Evolutionary conservation across 1,140 invertebrate species (phyloP).

Genomic region (Muscidifurax raptorellus): DNA sequence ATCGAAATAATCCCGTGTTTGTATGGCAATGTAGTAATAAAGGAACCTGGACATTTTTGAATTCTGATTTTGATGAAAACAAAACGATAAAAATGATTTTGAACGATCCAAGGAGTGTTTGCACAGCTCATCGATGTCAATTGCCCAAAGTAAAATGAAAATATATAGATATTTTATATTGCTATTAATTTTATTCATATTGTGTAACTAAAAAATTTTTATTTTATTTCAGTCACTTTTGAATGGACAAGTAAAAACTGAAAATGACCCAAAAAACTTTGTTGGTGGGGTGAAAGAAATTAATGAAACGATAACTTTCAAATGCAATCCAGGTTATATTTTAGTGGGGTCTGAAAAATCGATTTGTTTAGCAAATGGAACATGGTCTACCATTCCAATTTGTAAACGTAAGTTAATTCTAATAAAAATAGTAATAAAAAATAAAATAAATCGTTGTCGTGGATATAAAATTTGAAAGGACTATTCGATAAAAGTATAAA

Average conservation of each 20-base stretch:
- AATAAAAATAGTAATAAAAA: not conserved
- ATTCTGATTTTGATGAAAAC: slow-evolving; percentile 30
- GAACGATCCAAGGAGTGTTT: slow-evolving; percentile 50
- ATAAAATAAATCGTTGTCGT: too few species aligned
- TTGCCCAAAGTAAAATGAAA: slow-evolving; percentile 53
- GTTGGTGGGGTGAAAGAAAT: slow-evolving; percentile 44
- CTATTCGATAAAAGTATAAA: too few species aligned
- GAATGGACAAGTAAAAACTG: slow-evolving; percentile 68
- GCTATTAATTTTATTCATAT: slow-evolving; percentile 28
- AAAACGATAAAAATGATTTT: slow-evolving; percentile 34
- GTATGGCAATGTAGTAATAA: slow-evolving; percentile 61
- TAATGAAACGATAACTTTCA: slow-evolving; percentile 65
- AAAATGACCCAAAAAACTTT: slow-evolving; percentile 54
- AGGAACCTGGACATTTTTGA: slow-evolving; percentile 56
- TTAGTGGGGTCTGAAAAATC: slow-evolving; percentile 66
- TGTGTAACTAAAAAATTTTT: not conserved
- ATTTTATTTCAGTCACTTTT: slow-evolving; percentile 59
- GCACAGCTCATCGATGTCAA: slow-evolving; percentile 42
- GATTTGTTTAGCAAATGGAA: slow-evolving; percentile 71
- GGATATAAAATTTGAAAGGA: not conserved
- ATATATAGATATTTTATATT: not conserved
- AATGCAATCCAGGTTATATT: slow-evolving; percentile 71
- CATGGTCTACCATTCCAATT: slow-evolving; percentile 71
- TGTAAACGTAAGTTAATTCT: slow-evolving; percentile 67
- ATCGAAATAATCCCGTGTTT: slow-evolving; percentile 50